These are phyloP conservation scores for Aphidius colemani DNA, from an alignment of 2,888 invertebrate species.

Conservation along the genomic window DNA sequence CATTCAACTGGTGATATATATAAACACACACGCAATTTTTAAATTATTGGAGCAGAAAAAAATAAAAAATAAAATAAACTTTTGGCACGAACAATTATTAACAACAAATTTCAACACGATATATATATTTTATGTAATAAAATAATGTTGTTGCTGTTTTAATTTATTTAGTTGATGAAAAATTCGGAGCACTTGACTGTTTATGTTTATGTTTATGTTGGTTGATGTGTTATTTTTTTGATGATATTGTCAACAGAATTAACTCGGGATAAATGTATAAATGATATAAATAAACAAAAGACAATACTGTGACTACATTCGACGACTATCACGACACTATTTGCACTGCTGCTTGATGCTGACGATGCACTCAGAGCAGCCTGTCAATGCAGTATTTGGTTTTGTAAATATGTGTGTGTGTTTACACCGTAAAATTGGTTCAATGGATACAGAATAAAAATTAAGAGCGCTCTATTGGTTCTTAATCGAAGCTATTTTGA, in stretches of 20 bases:
- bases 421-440: not conserved
- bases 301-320: conserved; percentile 42
- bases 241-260: not conserved
- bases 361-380: too few species aligned
- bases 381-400: not conserved
- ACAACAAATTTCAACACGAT: too few species aligned
- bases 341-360: conserved; percentile 37
- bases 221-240: too few species aligned
- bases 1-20: conserved; percentile 56
- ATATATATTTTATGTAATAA: too few species aligned
- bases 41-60: conserved; percentile 10
- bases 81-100: too few species aligned
- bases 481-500: too few species aligned
- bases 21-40: conserved; percentile 23
- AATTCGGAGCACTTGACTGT: conserved; percentile 33
- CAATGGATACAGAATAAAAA: not conserved
- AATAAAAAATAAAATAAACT: conserved; percentile 23
- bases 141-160: conserved; percentile 2
- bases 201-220: conserved; percentile 8
- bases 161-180: not conserved
- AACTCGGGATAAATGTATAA: conserved; percentile 3
- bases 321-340: conserved; percentile 40
- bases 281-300: conserved; percentile 38
- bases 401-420: not conserved
- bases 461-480: too few species aligned